A percentile compares a stretch with the other conserved stretches of the same genome.
phyloP scores from a whole-genome alignment of 2,888 invertebrate species.

The Nomada lathburiana region DNA sequence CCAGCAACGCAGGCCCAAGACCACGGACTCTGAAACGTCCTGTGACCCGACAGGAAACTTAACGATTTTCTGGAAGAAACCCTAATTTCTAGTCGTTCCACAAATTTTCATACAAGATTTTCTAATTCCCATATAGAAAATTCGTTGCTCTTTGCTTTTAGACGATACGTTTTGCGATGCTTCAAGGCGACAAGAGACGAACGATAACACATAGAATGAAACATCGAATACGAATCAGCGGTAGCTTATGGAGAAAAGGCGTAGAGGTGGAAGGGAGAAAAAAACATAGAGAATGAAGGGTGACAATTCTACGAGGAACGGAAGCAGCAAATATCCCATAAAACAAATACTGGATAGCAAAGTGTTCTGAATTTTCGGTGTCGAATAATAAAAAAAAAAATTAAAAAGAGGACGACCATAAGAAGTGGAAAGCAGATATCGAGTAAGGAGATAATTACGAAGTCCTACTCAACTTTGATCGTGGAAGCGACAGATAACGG shows the following conservation, averaged over 20 bases:
- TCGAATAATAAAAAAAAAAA: too few species aligned
- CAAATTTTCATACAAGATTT: background rate
- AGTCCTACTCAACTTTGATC: too few species aligned
- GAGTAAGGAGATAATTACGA: too few species aligned
- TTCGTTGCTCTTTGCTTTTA: background rate
- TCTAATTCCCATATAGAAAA: background rate
- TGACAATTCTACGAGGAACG: background rate
- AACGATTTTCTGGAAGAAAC: background rate
- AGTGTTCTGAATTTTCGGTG: too few species aligned
- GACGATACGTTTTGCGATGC: background rate
- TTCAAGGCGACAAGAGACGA: background rate
- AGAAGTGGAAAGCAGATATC: too few species aligned
- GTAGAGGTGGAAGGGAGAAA: background rate
- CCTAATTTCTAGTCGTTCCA: background rate
- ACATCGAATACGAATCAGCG: background rate
- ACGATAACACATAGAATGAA: background rate
- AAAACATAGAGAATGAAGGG: background rate
- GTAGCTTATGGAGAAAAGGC: background rate
- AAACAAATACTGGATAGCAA: background rate
- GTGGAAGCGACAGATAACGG: too few species aligned
- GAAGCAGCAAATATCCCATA: background rate
- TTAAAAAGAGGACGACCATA: too few species aligned
- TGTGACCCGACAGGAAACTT: constrained; percentile 48
- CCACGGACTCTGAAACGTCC: constrained; percentile 87
- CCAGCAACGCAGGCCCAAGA: constrained; percentile 90